These are phyloP conservation scores for Tribolium madens DNA, from an alignment of 1,140 invertebrate genomes.

Conservation along the genomic window DNA sequence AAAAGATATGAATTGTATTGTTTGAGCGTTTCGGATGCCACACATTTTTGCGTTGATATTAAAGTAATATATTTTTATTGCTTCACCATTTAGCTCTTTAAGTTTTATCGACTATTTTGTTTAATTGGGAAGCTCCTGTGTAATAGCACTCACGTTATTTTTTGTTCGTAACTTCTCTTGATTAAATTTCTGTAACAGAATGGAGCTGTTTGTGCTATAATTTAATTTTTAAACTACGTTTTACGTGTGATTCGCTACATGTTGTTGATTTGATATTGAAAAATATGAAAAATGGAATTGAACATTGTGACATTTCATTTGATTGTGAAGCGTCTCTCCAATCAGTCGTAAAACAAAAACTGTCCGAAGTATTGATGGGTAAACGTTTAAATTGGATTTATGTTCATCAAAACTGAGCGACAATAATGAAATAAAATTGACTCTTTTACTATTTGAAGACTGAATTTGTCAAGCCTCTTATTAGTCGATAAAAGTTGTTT, in stretches of 20 bases:
- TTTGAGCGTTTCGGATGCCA: constrained; percentile 24
- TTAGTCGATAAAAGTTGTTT: constrained; percentile 8
- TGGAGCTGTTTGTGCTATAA: not conserved
- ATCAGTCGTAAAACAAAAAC: constrained; percentile 21
- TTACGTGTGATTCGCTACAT: not conserved
- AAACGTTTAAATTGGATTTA: constrained; percentile 29
- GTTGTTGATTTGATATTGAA: constrained; percentile 2
- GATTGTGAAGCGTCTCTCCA: constrained; percentile 17
- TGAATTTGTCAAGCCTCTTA: constrained; percentile 8
- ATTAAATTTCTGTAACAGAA: constrained; percentile 19
- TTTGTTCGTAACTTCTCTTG: not conserved
- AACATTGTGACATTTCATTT: constrained; percentile 1
- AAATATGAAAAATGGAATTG: not conserved
- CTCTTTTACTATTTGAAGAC: constrained; percentile 5
- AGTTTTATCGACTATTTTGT: not conserved
- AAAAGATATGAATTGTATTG: constrained; percentile 10
- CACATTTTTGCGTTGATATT: constrained; percentile 22
- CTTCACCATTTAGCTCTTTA: not conserved
- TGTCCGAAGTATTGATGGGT: constrained; percentile 4
- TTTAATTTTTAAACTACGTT: constrained; percentile 26
- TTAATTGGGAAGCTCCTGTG: not conserved
- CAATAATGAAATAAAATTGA: constrained; percentile 29
- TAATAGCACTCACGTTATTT: not conserved
- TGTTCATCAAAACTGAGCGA: constrained; percentile 13
- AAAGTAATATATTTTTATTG: constrained; percentile 15